Base-by-base conservation (phyloP, 1,140 invertebrate genomes). In the Platorchestia sp. region DNA sequence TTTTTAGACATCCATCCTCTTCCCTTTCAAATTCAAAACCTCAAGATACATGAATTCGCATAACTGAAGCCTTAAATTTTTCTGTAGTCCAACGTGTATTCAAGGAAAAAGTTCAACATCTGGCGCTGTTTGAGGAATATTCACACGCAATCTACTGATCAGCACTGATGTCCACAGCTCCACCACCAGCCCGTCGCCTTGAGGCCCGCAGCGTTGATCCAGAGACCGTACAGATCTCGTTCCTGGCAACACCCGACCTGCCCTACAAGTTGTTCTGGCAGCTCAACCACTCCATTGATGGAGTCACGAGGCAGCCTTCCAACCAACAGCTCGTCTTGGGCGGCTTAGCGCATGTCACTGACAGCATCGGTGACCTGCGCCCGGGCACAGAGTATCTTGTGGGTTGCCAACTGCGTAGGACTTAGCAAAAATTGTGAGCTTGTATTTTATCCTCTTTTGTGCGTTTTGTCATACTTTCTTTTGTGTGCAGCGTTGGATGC, bases 191-290 rank as follows among this genome's bases (percentile, higher is more conserved):
- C 10, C 53, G n/a, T 0, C 40, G 1, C 40, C 0, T 95, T 6
- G 86, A 40, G 86, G 95, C 97, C 22, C 47, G 42, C n/a, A 86
- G 95, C 40, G 43, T 95, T 36, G 93, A 40, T 95, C 96, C n/a
- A 95, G 96, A 45, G 95, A 96, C 44, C 86, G 91, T 95, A n/a
- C 6, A n/a, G n/a, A 44, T 91, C 87, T n/a, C 96, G 95, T 97
- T 16, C 98, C 0, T 97, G 97, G 0, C 97, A 97, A 10, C 96
- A 98, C 0, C 96, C 97, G 16, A 98, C 98, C 0, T 97, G 97
- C 95, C 98, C 98, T 44, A 97, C 97, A 0, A 98, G 98, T 96
- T 97, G 97, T 0, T 97, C 98, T 51, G 98, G 98, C 97, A 97
- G 98, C 19, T 97, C 97, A 40, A 95, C 96, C 40, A 96, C 96